Evolutionary conservation across 2,888 invertebrate species (phyloP), one percentile per base, ranked within the genome.

Genomic region (Rhagonycha lutea): DNA sequence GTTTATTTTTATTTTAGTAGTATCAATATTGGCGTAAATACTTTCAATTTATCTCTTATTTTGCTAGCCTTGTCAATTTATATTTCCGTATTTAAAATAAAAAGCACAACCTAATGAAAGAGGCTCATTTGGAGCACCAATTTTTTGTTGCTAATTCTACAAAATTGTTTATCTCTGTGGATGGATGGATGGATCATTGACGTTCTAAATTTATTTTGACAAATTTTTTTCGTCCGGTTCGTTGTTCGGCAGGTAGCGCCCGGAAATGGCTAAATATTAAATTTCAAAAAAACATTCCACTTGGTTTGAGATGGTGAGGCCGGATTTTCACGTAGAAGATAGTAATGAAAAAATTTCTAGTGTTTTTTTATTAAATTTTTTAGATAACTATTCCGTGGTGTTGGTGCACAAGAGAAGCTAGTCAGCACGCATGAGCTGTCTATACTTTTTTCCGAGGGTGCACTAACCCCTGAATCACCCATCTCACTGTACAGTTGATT

Each of bases 381-480:
- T 47, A 47, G 47, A 47, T n/a, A 47, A 47, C 47, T 47, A 47
- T 47, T n/a, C 47, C n/a, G 47, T n/a, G 47, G 47, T 47, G 29
- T 14, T 68, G 18, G 28, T 68, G 28, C 68, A 68, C 28, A 29
- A 69, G 70, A 67, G 72, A 72, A 47, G 7, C 14, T 72, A 68
- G 62, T 11, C 23, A 69, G 69, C 77, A 75, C 75, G 76, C 69
- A 73, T 73, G 73, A 60, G 68, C 73, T 69, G 79, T 79, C 80
- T 72, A 80, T 78, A 77, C 74, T 79, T 75, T 70, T 72, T 76
- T 78, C 78, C 79, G 74, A 81, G 79, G 80, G 81, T 80, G 79
- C 81, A 81, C 74, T 80, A 79, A 81, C 81, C 81, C 81, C 78
- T 77, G 76, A 73, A 74, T 76, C 79, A 77, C 79, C 80, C 78